Conservation (phyloP, 2,113 vertebrate genomes). For the Entomyzon cyanotis region DNA sequence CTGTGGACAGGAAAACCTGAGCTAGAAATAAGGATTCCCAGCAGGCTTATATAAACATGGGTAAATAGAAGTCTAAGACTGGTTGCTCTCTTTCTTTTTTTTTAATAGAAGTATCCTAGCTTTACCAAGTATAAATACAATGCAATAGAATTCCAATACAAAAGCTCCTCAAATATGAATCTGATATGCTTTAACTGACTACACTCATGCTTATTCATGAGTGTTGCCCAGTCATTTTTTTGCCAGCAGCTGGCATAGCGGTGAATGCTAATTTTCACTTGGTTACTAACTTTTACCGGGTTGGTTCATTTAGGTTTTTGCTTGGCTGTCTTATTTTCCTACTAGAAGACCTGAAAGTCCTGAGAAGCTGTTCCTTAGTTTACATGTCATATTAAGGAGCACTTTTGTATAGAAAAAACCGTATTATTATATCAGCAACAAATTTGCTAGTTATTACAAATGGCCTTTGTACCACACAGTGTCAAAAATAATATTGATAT, state of each 20-base stretch:
- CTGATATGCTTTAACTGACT: neutral
- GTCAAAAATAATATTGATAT: slow-evolving; percentile 67
- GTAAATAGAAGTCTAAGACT: slow-evolving; percentile 35
- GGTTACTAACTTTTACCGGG: neutral
- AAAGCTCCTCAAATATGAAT: slow-evolving; percentile 37
- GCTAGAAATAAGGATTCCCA: slow-evolving; percentile 58
- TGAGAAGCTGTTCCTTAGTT: slow-evolving; percentile 26
- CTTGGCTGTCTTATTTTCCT: slow-evolving; percentile 14
- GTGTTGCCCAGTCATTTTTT: neutral
- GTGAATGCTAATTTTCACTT: slow-evolving; percentile 9
- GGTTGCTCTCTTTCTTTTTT: neutral
- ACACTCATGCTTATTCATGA: neutral
- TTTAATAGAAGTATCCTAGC: slow-evolving; percentile 17
- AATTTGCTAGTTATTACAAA: slow-evolving; percentile 51
- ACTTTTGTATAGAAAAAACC: slow-evolving; percentile 58
- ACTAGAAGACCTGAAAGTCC: slow-evolving; percentile 39
- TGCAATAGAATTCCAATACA: slow-evolving; percentile 46
- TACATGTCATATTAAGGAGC: slow-evolving; percentile 38
- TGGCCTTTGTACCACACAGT: slow-evolving; percentile 50
- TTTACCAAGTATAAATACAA: slow-evolving; percentile 53
- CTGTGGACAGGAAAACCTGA: slow-evolving; percentile 55
- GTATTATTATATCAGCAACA: slow-evolving; percentile 47
- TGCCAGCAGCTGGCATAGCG: neutral
- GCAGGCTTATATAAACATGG: slow-evolving; percentile 36
- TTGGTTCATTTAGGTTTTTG: neutral